Evolutionary conservation across 2,113 vertebrate species (phyloP), one percentile per base, ranked within the genome.

Genomic region (Nettapus auritus): DNA sequence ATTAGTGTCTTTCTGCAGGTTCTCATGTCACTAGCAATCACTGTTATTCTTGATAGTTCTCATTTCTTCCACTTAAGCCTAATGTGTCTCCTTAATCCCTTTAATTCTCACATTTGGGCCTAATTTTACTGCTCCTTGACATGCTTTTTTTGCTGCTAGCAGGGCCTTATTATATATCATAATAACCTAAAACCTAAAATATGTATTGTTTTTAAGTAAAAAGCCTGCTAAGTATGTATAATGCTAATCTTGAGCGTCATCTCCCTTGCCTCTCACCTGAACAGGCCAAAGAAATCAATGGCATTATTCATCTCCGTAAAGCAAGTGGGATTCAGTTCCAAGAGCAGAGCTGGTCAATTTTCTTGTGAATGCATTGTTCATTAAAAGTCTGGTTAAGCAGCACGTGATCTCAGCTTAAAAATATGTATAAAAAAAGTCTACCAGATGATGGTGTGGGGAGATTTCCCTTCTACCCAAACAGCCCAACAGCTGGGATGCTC

Each of bases 1-100:
- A 97, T 95, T 95, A 90, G 70, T 33, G 18, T 92, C 88, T 96
- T 96, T 94, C 92, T 90, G 62, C 83, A 94, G 62, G 90, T 96
- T 96, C 96, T 95, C 94, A 95, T 89, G 92, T 88, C 96, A 92
- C 70, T 74, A 66, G 62, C 38, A 93, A 96, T 94, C 84, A 93
- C 55, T 59, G 59, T 93, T 88, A 93, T 44, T 75, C 55, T 36
- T 66, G 59, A 89, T 52, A 95, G 69, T 80, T 79, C 78, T 77
- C 90, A 88, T 63, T 93, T 90, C 57, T 94, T 88, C 60, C 78
- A 73, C 64, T 88, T 91, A 88, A 95, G 55, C 42, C 67, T 88
- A 80, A 85, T 64, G 70, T 77, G 78, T 92, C 84, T 94, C 78
- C 84, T 95, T 95, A 96, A 96, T 97, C 86, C 78, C 62, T 84